These are phyloP conservation scores for Phoxinus dragarum DNA, from an alignment of 2,797 vertebrate species.

Conservation along the genomic window DNA sequence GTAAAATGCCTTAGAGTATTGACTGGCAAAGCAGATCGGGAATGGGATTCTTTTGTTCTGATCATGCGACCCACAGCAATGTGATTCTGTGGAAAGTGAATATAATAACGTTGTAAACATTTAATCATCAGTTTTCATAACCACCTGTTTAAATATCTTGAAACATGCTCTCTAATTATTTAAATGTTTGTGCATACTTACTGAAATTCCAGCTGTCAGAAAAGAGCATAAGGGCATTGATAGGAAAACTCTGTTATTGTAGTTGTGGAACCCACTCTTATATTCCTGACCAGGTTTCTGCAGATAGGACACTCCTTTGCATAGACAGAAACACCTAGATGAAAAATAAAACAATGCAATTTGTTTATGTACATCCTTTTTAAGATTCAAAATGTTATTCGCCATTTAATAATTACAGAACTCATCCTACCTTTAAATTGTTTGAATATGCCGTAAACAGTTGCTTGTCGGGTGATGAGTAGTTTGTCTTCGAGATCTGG, in stretches of 20 bases:
- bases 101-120: not conserved
- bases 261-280: constrained; percentile 41
- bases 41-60: not conserved
- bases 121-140: not conserved
- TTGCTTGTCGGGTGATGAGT: not conserved
- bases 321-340: constrained; percentile 24
- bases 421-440: constrained; percentile 12
- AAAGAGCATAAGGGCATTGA: constrained; percentile 22
- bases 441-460: not conserved
- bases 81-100: constrained; percentile 10
- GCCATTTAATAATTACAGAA: not conserved
- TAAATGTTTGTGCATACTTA: not conserved
- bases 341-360: not conserved
- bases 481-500: not conserved
- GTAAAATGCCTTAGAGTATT: not conserved
- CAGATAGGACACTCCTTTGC: constrained; percentile 10
- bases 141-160: not conserved
- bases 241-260: constrained; percentile 21
- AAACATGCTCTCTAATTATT: not conserved
- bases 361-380: not conserved
- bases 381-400: not conserved
- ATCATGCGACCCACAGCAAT: not conserved
- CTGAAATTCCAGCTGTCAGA: constrained; percentile 1
- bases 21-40: not conserved
- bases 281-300: constrained; percentile 16